phyloP scores from a whole-genome alignment of 1,140 invertebrate species.

The Dolichoris vasculosae region DNA sequence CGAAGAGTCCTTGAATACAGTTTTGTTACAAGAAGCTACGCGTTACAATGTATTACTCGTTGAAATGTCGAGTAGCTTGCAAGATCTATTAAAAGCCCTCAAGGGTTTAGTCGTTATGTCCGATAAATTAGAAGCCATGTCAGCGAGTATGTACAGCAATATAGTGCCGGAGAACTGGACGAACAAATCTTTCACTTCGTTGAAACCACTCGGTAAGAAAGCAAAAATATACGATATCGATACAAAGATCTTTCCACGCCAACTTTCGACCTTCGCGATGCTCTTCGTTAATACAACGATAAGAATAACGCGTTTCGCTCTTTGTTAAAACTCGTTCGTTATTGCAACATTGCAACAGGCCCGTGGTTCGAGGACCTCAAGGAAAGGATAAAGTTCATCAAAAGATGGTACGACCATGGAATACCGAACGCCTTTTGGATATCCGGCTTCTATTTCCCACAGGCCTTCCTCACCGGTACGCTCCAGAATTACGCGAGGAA shows the following conservation, averaged over 20 bases:
- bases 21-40: slow-evolving; percentile 86
- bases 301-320: no score
- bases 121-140: slow-evolving; percentile 82
- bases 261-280: no score
- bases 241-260: no score
- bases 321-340: no score
- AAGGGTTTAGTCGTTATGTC: slow-evolving; percentile 88
- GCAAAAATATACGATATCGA: background rate
- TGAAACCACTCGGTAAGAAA: slow-evolving; percentile 84
- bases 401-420: slow-evolving; percentile 81
- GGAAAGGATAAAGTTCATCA: slow-evolving; percentile 78
- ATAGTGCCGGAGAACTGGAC: slow-evolving; percentile 84
- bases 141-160: slow-evolving; percentile 78
- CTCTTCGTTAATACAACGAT: no score
- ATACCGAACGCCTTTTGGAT: slow-evolving; percentile 88
- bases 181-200: slow-evolving; percentile 83
- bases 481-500: slow-evolving; percentile 89
- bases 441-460: slow-evolving; percentile 90
- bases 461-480: slow-evolving; percentile 88
- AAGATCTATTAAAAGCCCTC: slow-evolving; percentile 83
- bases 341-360: slow-evolving; percentile 71
- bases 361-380: slow-evolving; percentile 79
- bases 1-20: slow-evolving; percentile 88
- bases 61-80: slow-evolving; percentile 78
- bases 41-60: slow-evolving; percentile 83